phyloP scores from a whole-genome alignment of 2,888 invertebrate genomes.

The Choristoneura rosaceana region DNA sequence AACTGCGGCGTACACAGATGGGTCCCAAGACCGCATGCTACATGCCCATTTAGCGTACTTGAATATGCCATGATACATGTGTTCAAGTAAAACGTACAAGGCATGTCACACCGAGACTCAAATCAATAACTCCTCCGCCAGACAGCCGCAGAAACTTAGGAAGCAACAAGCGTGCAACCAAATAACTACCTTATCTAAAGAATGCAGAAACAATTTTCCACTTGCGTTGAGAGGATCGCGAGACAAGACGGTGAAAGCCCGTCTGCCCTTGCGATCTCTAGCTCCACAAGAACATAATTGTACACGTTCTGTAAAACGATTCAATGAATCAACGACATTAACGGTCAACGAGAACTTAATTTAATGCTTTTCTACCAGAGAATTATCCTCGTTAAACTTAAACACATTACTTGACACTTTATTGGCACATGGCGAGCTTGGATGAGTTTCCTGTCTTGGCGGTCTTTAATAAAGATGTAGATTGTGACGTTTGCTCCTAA shows the following conservation, averaged over 20 bases:
- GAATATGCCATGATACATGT: slow-evolving; percentile 53
- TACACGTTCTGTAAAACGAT: slow-evolving; percentile 71
- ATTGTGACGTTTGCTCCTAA: slow-evolving; percentile 47
- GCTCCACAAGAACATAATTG: slow-evolving; percentile 74
- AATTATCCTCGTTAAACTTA: slow-evolving; percentile 47
- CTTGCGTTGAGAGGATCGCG: slow-evolving; percentile 52
- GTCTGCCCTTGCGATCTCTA: slow-evolving; percentile 80
- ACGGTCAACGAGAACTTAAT: slow-evolving; percentile 55
- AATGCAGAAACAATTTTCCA: slow-evolving; percentile 61
- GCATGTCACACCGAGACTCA: slow-evolving; percentile 59
- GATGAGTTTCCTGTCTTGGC: slow-evolving; percentile 12
- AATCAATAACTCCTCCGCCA: slow-evolving; percentile 70
- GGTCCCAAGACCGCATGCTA: slow-evolving; percentile 46
- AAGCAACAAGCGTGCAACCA: slow-evolving; percentile 55
- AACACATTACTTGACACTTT: slow-evolving; percentile 43
- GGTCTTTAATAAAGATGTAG: slow-evolving; percentile 40
- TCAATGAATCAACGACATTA: slow-evolving; percentile 66
- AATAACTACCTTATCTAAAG: slow-evolving; percentile 64
- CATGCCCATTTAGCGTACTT: slow-evolving; percentile 49
- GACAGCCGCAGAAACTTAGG: slow-evolving; percentile 69
- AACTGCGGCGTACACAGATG: slow-evolving; percentile 47
- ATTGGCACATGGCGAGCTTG: slow-evolving; percentile 44
- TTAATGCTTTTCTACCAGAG: slow-evolving; percentile 48
- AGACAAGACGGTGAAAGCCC: slow-evolving; percentile 78
- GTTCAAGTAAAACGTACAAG: slow-evolving; percentile 59